phyloP scores from a whole-genome alignment of 2,888 invertebrate species.

The Frankliniella intonsa region DNA sequence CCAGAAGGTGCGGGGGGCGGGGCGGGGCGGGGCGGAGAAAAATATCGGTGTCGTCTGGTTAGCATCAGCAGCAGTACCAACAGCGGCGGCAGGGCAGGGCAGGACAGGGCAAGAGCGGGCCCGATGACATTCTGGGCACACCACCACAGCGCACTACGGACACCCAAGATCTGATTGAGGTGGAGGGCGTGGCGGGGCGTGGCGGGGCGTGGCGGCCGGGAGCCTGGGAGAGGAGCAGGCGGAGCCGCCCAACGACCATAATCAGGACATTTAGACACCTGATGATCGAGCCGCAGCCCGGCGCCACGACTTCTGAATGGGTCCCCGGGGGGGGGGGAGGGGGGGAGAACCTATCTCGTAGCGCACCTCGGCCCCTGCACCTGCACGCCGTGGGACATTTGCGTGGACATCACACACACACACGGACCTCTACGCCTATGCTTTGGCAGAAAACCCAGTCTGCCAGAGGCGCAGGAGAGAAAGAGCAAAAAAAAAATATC shows the following conservation, averaged over 20 bases:
- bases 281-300: background rate
- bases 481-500: too few species aligned
- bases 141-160: background rate
- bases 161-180: background rate
- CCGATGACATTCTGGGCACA: background rate
- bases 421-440: too few species aligned
- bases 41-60: background rate
- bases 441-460: too few species aligned
- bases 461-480: too few species aligned
- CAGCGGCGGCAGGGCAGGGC: background rate
- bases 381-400: too few species aligned
- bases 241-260: background rate
- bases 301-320: background rate
- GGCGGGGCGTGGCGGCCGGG: conserved; percentile 6
- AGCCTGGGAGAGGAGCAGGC: conserved; percentile 3
- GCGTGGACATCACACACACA: too few species aligned
- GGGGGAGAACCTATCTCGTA: background rate
- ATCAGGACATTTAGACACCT: conserved; percentile 20
- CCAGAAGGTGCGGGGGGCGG: background rate
- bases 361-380: too few species aligned
- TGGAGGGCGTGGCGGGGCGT: background rate
- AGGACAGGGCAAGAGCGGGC: too few species aligned
- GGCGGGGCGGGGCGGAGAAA: background rate
- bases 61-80: background rate
- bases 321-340: background rate